A percentile compares a stretch with the other conserved stretches of the same genome.
Evolutionary conservation across 2,888 invertebrate species (phyloP).

Genomic region (Apamea sordens): DNA sequence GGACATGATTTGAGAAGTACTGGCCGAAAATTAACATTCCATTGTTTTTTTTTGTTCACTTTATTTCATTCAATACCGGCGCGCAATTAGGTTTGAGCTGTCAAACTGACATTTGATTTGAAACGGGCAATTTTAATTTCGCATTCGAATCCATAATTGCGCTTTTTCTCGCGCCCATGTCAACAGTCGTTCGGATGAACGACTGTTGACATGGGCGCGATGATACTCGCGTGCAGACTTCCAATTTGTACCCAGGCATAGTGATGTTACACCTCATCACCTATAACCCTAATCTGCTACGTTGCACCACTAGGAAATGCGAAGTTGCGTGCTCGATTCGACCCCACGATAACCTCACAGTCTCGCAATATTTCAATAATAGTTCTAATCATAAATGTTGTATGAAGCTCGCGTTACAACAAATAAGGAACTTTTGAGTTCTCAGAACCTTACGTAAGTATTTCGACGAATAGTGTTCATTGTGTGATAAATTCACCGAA

Average conservation of each 20-base stretch:
- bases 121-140: too few relatives aligned
- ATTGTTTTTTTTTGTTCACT: not conserved
- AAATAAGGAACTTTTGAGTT: conserved; percentile 33
- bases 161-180: not conserved
- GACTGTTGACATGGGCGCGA: too few relatives aligned
- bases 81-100: conserved; percentile 38
- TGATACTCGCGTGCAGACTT: not conserved
- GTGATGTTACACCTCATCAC: conserved; percentile 28
- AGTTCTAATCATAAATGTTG: conserved; percentile 50
- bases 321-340: conserved; percentile 51
- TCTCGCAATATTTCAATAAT: conserved; percentile 62
- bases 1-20: conserved; percentile 20
- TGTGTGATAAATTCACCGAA: not conserved
- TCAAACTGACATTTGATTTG: conserved; percentile 51
- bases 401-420: conserved; percentile 36
- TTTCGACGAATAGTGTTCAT: not conserved
- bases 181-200: not conserved
- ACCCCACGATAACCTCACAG: conserved; percentile 54
- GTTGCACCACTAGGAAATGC: conserved; percentile 54
- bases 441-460: conserved; percentile 19
- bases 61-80: conserved; percentile 12
- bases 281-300: conserved; percentile 44
- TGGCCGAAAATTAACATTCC: conserved; percentile 14
- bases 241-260: conserved; percentile 15
- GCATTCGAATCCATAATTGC: too few relatives aligned